Conservation (phyloP, 2,113 vertebrate species). For the Scomber scombrus region DNA sequence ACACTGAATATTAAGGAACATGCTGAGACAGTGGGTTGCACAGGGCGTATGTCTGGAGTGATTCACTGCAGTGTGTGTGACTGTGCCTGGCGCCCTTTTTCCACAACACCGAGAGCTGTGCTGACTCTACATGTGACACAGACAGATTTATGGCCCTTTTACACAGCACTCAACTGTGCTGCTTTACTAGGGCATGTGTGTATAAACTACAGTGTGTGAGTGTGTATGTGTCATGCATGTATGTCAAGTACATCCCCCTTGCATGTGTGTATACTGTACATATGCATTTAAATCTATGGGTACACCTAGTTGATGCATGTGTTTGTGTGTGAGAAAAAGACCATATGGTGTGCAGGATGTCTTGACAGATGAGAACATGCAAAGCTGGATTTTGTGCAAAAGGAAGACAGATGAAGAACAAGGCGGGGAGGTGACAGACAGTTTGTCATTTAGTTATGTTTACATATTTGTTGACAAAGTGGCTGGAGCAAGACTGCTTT, state of each 20-base stretch:
- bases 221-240: neutral
- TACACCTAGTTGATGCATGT: conserved; percentile 4
- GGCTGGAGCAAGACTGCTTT: conserved; percentile 23
- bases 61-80: conserved; percentile 45
- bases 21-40: conserved; percentile 16
- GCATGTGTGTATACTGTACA: conserved; percentile 20
- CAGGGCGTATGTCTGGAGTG: conserved; percentile 29
- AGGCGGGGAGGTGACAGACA: neutral
- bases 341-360: conserved; percentile 62
- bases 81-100: conserved; percentile 57
- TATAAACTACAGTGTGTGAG: conserved; percentile 10
- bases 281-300: conserved; percentile 9
- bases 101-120: conserved; percentile 64
- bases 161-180: conserved; percentile 43
- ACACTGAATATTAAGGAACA: conserved; percentile 31
- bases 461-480: conserved; percentile 54
- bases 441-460: conserved; percentile 24
- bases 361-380: conserved; percentile 39
- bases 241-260: conserved; percentile 20
- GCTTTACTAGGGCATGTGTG: conserved; percentile 29
- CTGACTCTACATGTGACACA: conserved; percentile 63
- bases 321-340: conserved; percentile 26
- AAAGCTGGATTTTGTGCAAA: conserved; percentile 21
- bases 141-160: conserved; percentile 69
- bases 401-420: conserved; percentile 45